A percentile compares a stretch with the other conserved stretches of the same genome.
These are phyloP conservation scores for Leucoraja ocellata DNA, from an alignment of 2,797 vertebrate species.

Conservation along the genomic window DNA sequence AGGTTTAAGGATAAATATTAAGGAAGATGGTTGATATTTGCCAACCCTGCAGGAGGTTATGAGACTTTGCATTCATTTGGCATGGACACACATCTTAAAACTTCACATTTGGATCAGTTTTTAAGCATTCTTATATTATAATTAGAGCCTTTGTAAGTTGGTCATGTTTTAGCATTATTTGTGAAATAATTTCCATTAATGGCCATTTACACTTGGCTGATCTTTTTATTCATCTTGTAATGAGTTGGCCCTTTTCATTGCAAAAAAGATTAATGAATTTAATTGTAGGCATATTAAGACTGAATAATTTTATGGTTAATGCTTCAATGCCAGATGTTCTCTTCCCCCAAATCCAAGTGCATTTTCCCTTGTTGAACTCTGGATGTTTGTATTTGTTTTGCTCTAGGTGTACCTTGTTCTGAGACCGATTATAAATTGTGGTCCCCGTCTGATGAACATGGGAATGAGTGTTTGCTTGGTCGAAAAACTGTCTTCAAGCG, in stretches of 20 bases:
- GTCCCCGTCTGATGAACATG: constrained; percentile 89
- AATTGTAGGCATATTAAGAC: not conserved
- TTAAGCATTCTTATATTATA: not conserved
- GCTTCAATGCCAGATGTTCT: not conserved
- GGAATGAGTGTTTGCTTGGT: constrained; percentile 85
- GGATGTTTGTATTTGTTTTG: not conserved
- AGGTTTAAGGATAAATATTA: not conserved
- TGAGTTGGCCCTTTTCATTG: not conserved
- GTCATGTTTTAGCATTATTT: no score
- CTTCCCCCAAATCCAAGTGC: not conserved
- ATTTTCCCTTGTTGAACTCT: not conserved
- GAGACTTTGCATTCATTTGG: not conserved
- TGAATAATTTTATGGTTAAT: not conserved
- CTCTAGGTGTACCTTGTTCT: constrained; percentile 79
- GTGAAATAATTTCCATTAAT: no score
- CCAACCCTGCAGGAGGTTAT: not conserved
- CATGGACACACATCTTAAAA: not conserved
- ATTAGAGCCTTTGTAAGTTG: not conserved
- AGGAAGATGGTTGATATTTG: not conserved
- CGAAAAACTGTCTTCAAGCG: constrained; percentile 84
- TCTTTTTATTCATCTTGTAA: not conserved
- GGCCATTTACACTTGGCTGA: not conserved
- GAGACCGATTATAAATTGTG: constrained; percentile 93
- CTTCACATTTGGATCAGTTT: not conserved
- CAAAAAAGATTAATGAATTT: not conserved